These are phyloP conservation scores for Eleginops maclovinus DNA, from an alignment of 2,113 vertebrate species.

Conservation along the genomic window DNA sequence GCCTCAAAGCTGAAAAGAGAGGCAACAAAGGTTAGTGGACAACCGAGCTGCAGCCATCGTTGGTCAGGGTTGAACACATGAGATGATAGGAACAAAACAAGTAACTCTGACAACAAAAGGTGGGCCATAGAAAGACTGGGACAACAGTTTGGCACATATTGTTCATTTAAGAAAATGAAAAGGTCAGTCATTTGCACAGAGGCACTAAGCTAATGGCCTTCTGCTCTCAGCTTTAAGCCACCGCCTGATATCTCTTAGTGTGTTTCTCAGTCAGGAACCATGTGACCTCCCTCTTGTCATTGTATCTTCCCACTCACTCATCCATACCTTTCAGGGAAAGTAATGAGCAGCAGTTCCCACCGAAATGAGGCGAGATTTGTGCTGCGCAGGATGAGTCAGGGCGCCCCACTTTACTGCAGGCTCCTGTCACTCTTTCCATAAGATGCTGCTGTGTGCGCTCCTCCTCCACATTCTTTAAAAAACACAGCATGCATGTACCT, in stretches of 20 bases:
- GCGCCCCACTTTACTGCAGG: slow-evolving; percentile 59
- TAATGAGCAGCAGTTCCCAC: slow-evolving; percentile 51
- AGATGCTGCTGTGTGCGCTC: slow-evolving; percentile 8
- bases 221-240: not conserved
- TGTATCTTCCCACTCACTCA: slow-evolving; percentile 42
- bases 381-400: slow-evolving; percentile 60
- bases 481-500: slow-evolving; percentile 19
- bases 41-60: slow-evolving; percentile 19
- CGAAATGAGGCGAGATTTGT: slow-evolving; percentile 46
- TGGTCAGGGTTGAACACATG: slow-evolving; percentile 18
- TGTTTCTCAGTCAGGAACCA: slow-evolving; percentile 15
- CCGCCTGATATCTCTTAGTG: slow-evolving; percentile 10
- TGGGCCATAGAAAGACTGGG: slow-evolving; percentile 19
- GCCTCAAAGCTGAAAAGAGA: slow-evolving; percentile 53
- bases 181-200: slow-evolving; percentile 1
- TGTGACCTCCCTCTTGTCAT: slow-evolving; percentile 7
- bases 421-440: slow-evolving; percentile 35
- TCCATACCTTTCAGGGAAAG: slow-evolving; percentile 13
- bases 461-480: slow-evolving; percentile 31
- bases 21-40: slow-evolving; percentile 39
- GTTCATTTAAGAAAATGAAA: not conserved
- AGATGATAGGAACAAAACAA: slow-evolving; percentile 41
- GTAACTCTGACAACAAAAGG: slow-evolving; percentile 30
- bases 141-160: slow-evolving; percentile 1
- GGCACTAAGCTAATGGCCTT: not conserved